A percentile compares a stretch with the other conserved stretches of the same genome.
phyloP scores from a whole-genome alignment of 2,113 vertebrate genomes.

The Apteryx owenii region DNA sequence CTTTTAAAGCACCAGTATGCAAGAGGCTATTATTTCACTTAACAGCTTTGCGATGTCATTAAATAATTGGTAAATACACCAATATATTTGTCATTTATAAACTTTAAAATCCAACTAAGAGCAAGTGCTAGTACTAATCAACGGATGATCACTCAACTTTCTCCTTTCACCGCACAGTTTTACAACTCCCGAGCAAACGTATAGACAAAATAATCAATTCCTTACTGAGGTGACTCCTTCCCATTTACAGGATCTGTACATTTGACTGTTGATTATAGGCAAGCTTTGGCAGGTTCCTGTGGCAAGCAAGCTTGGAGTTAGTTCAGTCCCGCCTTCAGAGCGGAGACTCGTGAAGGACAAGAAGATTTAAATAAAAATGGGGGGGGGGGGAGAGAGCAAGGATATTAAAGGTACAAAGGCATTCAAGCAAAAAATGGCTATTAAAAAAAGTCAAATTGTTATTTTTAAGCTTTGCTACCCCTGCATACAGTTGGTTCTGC shows the following conservation, averaged over 20 bases:
- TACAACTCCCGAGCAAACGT: neutral
- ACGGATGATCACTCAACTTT: neutral
- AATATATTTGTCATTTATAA: neutral
- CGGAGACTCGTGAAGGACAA: slow-evolving; percentile 61
- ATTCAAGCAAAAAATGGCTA: neutral
- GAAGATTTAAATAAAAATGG: slow-evolving; percentile 30
- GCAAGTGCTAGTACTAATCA: neutral
- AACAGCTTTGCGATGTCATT: neutral
- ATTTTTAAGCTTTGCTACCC: neutral
- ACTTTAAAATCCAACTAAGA: neutral
- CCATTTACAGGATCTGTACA: slow-evolving; percentile 42
- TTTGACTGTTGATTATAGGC: slow-evolving; percentile 58
- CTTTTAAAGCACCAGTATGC: neutral
- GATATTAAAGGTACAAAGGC: neutral
- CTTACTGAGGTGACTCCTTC: slow-evolving; percentile 27
- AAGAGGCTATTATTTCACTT: neutral
- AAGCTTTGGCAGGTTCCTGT: slow-evolving; percentile 76
- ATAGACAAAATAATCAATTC: neutral
- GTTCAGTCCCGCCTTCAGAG: slow-evolving; percentile 54
- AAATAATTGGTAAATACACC: neutral
- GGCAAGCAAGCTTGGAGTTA: slow-evolving; percentile 38
- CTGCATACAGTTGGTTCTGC: neutral
- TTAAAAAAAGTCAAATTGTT: neutral
- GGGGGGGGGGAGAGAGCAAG: neutral
- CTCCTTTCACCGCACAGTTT: neutral